Evolutionary conservation across 2,797 vertebrate genomes (phyloP).

Genomic region (Myripristis murdjan): DNA sequence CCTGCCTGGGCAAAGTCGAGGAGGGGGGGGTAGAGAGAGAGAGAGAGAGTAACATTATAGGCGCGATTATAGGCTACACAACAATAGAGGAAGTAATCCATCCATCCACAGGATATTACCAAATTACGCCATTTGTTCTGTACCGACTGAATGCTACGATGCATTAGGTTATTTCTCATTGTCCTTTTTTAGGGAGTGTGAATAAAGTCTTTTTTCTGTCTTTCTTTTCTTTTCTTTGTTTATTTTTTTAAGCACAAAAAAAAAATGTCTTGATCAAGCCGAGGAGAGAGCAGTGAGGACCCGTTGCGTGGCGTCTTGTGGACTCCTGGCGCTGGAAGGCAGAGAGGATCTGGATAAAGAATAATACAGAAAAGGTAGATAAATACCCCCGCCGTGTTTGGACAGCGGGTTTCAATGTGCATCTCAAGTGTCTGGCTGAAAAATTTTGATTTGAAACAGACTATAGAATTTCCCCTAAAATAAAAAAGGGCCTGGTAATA

Average conservation of each 20-base stretch:
- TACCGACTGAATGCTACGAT: conserved; percentile 90
- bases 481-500: too few species aligned
- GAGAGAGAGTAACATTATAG: conserved; percentile 84
- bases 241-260: conserved; percentile 66
- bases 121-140: conserved; percentile 88
- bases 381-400: conserved; percentile 77
- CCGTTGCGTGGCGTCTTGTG: conserved; percentile 94
- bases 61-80: conserved; percentile 88
- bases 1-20: conserved; percentile 80
- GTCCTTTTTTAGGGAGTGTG: conserved; percentile 75
- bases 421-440: conserved; percentile 68
- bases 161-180: conserved; percentile 86
- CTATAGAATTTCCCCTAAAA: conserved; percentile 15
- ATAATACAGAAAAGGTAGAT: conserved; percentile 71
- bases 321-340: conserved; percentile 92
- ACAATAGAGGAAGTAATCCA: conserved; percentile 87
- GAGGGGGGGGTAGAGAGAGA: too few species aligned
- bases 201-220: conserved; percentile 66
- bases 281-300: conserved; percentile 96
- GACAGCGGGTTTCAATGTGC: conserved; percentile 77
- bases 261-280: conserved; percentile 90
- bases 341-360: conserved; percentile 78
- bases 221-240: conserved; percentile 21
- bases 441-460: conserved; percentile 63
- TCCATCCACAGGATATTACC: conserved; percentile 89